Conservation (phyloP, 2,797 vertebrate species). For the Spondyliosoma cantharus region DNA sequence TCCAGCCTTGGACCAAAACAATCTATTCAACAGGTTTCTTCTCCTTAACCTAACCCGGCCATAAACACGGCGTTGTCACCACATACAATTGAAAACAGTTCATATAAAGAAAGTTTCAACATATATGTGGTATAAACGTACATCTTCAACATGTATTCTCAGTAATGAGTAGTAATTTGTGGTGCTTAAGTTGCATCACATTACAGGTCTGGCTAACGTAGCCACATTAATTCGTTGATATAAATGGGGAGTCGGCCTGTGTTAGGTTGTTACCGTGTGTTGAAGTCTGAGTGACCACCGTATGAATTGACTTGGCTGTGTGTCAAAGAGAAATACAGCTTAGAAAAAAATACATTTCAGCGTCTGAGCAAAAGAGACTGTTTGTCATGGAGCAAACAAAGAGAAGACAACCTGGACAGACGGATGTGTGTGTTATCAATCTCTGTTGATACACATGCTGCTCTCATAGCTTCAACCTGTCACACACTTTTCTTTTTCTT, state of each 20-base stretch:
- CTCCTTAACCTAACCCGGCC: too few species aligned
- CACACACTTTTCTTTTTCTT: neutral
- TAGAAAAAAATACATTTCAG: slow-evolving; percentile 15
- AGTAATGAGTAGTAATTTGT: neutral
- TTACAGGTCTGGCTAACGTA: neutral
- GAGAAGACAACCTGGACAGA: slow-evolving; percentile 14
- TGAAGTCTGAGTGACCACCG: slow-evolving; percentile 5
- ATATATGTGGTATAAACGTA: too few species aligned
- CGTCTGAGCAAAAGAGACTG: slow-evolving; percentile 9
- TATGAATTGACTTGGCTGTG: neutral
- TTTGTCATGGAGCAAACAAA: slow-evolving; percentile 36
- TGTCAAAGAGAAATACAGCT: slow-evolving; percentile 20
- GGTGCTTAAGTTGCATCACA: slow-evolving; percentile 1
- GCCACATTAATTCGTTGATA: too few species aligned
- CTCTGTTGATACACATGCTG: slow-evolving; percentile 13
- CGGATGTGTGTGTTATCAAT: slow-evolving; percentile 20
- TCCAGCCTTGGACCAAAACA: too few species aligned
- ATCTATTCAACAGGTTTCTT: too few species aligned
- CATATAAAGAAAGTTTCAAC: too few species aligned
- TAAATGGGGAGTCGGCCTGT: neutral
- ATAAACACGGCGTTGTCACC: too few species aligned
- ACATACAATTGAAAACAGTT: too few species aligned
- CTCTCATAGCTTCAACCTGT: slow-evolving; percentile 16
- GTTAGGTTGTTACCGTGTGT: neutral
- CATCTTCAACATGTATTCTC: too few species aligned